Conservation (phyloP, 2,113 vertebrate genomes). For the Oryzias celebensis region DNA sequence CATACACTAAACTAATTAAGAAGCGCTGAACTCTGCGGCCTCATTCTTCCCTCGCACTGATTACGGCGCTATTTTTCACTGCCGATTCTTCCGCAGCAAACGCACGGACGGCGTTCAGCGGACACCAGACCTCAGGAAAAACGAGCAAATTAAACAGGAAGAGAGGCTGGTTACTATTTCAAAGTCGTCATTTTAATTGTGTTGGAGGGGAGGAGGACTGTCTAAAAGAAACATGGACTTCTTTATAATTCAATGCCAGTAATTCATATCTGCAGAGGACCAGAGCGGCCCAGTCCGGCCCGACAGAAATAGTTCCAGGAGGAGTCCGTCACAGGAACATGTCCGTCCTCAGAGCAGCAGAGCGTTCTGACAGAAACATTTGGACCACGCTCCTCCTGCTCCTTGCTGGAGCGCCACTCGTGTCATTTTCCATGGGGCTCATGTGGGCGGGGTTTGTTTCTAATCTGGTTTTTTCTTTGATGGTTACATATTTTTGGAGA, state of each 20-base stretch:
- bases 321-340: too few species aligned
- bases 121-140: not conserved
- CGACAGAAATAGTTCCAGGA: too few species aligned
- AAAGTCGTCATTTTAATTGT: slow-evolving; percentile 73
- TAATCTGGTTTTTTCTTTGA: not conserved
- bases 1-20: slow-evolving; percentile 76
- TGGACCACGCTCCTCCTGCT: too few species aligned
- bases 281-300: not conserved
- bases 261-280: slow-evolving; percentile 57
- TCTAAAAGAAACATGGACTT: slow-evolving; percentile 68
- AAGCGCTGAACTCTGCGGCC: slow-evolving; percentile 65
- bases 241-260: slow-evolving; percentile 77
- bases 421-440: too few species aligned
- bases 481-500: not conserved
- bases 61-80: slow-evolving; percentile 67
- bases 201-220: slow-evolving; percentile 51
- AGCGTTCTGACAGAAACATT: too few species aligned
- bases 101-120: slow-evolving; percentile 47
- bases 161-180: slow-evolving; percentile 70
- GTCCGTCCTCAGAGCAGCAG: too few species aligned
- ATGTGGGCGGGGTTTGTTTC: too few species aligned
- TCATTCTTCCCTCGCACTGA: slow-evolving; percentile 64
- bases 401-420: too few species aligned
- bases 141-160: slow-evolving; percentile 44
- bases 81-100: slow-evolving; percentile 40